These are phyloP conservation scores for Xenopus borealis DNA, from an alignment of 2,113 vertebrate species.

Conservation along the genomic window DNA sequence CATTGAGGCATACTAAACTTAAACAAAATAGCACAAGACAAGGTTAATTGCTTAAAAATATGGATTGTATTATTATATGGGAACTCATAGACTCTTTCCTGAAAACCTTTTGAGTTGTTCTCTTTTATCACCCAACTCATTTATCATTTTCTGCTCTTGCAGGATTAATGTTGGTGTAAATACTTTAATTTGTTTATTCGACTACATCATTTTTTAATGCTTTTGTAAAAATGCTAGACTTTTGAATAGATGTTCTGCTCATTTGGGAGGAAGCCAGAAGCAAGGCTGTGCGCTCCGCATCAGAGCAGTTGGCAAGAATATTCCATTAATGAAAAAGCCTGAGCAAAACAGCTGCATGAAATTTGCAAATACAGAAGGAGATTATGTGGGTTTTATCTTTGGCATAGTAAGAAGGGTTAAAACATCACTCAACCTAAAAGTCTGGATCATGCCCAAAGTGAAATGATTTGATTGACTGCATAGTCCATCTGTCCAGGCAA, in stretches of 20 bases:
- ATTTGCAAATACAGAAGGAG: slow-evolving; percentile 43
- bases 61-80: too few species aligned
- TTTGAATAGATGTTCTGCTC: slow-evolving; percentile 15
- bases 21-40: too few species aligned
- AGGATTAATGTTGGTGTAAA: slow-evolving; percentile 15
- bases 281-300: slow-evolving; percentile 28
- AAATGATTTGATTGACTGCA: slow-evolving; percentile 44
- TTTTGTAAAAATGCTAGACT: slow-evolving; percentile 9
- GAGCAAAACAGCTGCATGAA: slow-evolving; percentile 35
- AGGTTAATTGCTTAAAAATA: too few species aligned
- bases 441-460: slow-evolving; percentile 36
- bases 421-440: slow-evolving; percentile 44
- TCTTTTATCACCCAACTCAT: too few species aligned
- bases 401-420: slow-evolving; percentile 47
- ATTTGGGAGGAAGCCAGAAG: slow-evolving; percentile 29
- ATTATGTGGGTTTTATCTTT: slow-evolving; percentile 50
- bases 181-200: slow-evolving; percentile 38
- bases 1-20: too few species aligned
- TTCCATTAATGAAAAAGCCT: slow-evolving; percentile 46
- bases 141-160: neutral
- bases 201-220: slow-evolving; percentile 32
- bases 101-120: too few species aligned
- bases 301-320: slow-evolving; percentile 47
- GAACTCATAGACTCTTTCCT: too few species aligned
- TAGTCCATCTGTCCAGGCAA: slow-evolving; percentile 40